Base-by-base conservation (phyloP, 2,113 vertebrate species). In the Actinemys pallida region DNA sequence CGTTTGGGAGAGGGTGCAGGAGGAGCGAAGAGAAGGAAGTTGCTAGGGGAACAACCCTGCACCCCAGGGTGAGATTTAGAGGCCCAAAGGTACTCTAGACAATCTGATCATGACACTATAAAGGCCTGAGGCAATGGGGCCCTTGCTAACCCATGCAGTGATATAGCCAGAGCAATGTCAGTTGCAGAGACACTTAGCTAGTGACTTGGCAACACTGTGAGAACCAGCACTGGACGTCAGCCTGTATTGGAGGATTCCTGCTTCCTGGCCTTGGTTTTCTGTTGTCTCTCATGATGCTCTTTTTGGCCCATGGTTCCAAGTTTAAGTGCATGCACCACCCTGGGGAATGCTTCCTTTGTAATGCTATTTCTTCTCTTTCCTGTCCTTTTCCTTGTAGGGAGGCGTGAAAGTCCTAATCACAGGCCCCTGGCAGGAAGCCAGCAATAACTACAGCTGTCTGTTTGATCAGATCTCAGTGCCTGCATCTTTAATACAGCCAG, bases 381-480 rank as follows among this genome's bases (percentile, higher is more conserved):
- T 76, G n/a, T 84, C 42, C 79, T 72, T 97, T 79, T 93, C 95
- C 53, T 98, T 89, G 53, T 96, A 99, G 99, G 99, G 99, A 93
- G 99, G 99, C 87, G 99, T 99, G 86, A 99, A 99, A 98, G 99
- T 99, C 95, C 98, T 99, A 94, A 99, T 99, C 98, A 99, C 99
- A 14, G 99, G 99, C 47, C 99, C 99, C 0, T 99, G 99, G 99
- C 99, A 99, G 87, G 99, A 99, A 98, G 99, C 99, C 98, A 99
- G 98, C 98, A 99, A 98, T 97, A 99, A 99, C 98, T 99, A 99
- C 98, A 99, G 99, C 98, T 99, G 99, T 97, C 98, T 99, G 97
- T 99, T 99, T 95, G 99, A 99, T 98, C 99, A 99, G 98, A 99
- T 99, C 98, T 99, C 99, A 92, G 99, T 99, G 97, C 99, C 99